These are phyloP conservation scores for Rotaria socialis DNA, from an alignment of 2,888 invertebrate genomes.

Conservation along the genomic window DNA sequence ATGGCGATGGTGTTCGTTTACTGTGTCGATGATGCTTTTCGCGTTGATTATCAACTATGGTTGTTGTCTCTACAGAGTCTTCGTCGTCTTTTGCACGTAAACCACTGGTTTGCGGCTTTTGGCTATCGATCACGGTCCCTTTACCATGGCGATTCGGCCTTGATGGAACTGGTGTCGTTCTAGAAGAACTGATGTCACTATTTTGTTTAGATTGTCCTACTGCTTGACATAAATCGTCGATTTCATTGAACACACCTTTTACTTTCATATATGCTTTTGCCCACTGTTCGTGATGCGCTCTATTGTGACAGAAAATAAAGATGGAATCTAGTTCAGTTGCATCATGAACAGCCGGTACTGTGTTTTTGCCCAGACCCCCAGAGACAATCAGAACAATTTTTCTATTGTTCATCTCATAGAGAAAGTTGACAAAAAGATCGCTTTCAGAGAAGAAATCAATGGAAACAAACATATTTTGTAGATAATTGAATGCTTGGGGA, in stretches of 20 bases:
- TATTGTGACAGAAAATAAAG: background rate
- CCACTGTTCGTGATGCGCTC: background rate
- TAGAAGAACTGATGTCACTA: background rate
- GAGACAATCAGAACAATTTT: background rate
- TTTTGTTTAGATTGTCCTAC: background rate
- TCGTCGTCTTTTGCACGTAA: background rate
- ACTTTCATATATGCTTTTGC: background rate
- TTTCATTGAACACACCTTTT: background rate
- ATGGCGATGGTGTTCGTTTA: background rate
- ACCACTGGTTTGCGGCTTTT: background rate
- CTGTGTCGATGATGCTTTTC: background rate
- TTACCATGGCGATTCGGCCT: background rate
- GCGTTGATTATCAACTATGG: background rate
- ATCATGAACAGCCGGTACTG: background rate
- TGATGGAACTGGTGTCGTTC: background rate
- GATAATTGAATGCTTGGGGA: background rate
- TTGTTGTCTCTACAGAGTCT: background rate
- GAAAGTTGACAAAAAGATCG: background rate
- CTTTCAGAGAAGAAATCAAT: background rate
- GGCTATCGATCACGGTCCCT: background rate
- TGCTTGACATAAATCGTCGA: background rate
- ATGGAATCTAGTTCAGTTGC: background rate
- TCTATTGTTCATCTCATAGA: background rate
- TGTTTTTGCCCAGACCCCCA: background rate
- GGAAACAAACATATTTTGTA: background rate